phyloP scores from a whole-genome alignment of 2,888 invertebrate species.

The Pyrrhia umbra region DNA sequence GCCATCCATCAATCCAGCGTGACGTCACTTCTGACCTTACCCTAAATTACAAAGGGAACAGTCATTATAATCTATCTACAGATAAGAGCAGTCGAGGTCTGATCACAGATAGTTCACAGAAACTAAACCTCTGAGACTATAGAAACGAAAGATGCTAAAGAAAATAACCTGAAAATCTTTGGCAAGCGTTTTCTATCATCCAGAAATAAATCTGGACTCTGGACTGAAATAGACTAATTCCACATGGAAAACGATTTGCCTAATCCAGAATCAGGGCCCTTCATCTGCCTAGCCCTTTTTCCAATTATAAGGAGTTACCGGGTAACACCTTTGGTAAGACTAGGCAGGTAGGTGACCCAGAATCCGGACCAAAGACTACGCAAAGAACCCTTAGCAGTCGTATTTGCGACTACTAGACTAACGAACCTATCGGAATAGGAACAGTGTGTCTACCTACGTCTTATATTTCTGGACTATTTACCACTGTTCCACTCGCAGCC shows the following conservation, averaged over 20 bases:
- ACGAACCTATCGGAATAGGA: neutral
- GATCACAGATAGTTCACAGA: neutral
- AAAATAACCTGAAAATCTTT: neutral
- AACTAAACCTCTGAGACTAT: neutral
- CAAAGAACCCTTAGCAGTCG: neutral
- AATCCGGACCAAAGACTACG: too few species aligned
- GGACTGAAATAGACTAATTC: too few species aligned
- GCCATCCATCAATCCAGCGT: constrained; percentile 65
- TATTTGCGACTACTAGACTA: neutral
- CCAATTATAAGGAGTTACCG: too few species aligned
- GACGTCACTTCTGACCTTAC: constrained; percentile 52
- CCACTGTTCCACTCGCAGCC: constrained; percentile 32
- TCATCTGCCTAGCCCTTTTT: too few species aligned
- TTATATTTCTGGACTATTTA: constrained; percentile 24
- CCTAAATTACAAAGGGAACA: constrained; percentile 64
- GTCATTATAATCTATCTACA: constrained; percentile 19
- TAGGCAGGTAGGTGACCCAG: too few species aligned
- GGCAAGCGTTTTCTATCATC: neutral
- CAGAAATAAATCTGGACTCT: too few species aligned
- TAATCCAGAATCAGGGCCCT: too few species aligned
- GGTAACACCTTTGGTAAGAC: too few species aligned
- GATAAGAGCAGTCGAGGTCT: neutral
- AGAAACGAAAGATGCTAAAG: neutral
- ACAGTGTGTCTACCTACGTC: neutral
- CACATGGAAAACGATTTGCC: too few species aligned